These are phyloP conservation scores for Glaucopsyche alexis DNA, from an alignment of 2,888 invertebrate genomes.

Conservation along the genomic window DNA sequence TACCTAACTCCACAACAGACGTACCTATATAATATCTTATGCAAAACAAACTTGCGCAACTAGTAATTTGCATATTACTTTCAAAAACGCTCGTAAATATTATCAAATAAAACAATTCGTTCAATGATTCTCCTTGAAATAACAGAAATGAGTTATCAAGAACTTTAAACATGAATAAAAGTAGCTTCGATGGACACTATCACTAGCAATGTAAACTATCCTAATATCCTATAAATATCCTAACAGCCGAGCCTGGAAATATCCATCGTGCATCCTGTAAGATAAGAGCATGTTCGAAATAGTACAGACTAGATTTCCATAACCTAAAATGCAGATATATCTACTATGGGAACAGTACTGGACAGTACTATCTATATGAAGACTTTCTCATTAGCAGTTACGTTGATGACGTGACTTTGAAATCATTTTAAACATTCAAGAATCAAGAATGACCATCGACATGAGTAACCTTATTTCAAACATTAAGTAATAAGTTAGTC, in stretches of 20 bases:
- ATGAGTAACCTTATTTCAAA: background rate
- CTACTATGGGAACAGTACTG: background rate
- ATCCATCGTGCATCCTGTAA: background rate
- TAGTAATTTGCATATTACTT: conserved; percentile 22
- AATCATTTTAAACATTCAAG: background rate
- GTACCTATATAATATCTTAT: conserved; percentile 2
- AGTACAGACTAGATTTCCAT: background rate
- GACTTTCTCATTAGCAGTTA: background rate
- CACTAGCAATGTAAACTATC: too few species aligned
- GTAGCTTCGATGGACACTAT: background rate
- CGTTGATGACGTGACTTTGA: background rate
- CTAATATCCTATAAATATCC: too few species aligned
- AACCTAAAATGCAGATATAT: background rate
- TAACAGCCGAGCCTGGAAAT: background rate
- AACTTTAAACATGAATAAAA: background rate
- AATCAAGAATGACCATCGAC: background rate
- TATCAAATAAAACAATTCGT: background rate
- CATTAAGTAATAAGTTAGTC: background rate
- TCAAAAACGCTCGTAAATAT: conserved; percentile 1
- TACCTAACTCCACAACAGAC: background rate
- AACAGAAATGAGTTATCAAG: background rate
- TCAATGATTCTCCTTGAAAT: conserved; percentile 16
- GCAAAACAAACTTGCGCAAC: conserved; percentile 20
- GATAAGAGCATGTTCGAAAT: background rate
- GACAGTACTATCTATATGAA: background rate